These are phyloP conservation scores for Ctenodactylus gundi DNA, from an alignment of 2,113 vertebrate genomes.

Conservation along the genomic window DNA sequence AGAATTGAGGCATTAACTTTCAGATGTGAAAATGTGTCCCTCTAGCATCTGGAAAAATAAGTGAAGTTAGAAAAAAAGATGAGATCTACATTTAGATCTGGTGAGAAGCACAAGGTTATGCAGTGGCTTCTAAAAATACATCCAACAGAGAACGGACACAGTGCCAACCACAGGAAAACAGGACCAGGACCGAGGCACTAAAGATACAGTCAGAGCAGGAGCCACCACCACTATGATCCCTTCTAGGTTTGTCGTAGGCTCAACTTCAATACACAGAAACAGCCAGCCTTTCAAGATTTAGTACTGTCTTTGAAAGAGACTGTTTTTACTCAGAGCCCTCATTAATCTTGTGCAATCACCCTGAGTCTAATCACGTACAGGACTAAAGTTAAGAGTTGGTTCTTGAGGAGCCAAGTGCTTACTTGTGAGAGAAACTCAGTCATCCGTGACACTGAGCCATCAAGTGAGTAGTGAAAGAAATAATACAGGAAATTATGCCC, in stretches of 20 bases:
- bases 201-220: not conserved
- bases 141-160: not conserved
- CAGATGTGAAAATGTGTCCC: constrained; percentile 39
- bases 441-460: constrained; percentile 60
- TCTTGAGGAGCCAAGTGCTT: constrained; percentile 60
- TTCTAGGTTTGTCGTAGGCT: not conserved
- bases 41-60: not conserved
- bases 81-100: constrained; percentile 23
- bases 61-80: not conserved
- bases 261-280: constrained; percentile 38
- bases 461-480: constrained; percentile 70
- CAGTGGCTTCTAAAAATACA: constrained; percentile 6
- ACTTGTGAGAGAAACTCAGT: constrained; percentile 67
- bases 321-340: constrained; percentile 66
- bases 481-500: constrained; percentile 61
- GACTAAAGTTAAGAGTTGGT: constrained; percentile 58
- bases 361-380: constrained; percentile 31
- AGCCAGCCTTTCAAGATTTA: constrained; percentile 62
- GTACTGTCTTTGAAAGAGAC: constrained; percentile 56
- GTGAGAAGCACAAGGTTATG: not conserved
- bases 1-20: not conserved
- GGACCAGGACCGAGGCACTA: not conserved
- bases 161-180: constrained; percentile 8
- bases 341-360: constrained; percentile 69
- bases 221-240: not conserved